These are phyloP conservation scores for Penaeus indicus DNA, from an alignment of 1,140 invertebrate species.

Conservation along the genomic window DNA sequence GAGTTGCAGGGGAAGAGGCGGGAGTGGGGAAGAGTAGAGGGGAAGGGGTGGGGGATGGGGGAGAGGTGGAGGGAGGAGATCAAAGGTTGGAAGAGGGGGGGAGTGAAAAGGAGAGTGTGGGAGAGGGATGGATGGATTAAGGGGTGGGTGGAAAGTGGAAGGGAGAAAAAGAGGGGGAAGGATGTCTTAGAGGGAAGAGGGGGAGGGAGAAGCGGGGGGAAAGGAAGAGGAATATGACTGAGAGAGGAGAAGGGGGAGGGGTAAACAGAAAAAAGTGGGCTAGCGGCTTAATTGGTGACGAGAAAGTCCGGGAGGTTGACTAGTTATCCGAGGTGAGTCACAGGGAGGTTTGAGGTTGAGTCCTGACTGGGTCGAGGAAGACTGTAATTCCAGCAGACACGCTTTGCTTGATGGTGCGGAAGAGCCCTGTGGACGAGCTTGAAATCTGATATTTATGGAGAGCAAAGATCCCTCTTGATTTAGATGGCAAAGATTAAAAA, in stretches of 20 bases:
- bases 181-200: neutral
- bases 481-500: too few relatives aligned
- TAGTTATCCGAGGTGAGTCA: neutral
- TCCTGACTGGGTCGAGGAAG: too few relatives aligned
- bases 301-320: neutral
- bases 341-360: too few relatives aligned
- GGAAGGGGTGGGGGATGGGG: too few relatives aligned
- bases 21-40: neutral
- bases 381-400: too few relatives aligned
- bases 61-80: too few relatives aligned
- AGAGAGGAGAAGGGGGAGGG: neutral
- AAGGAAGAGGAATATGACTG: neutral
- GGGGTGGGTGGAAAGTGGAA: neutral
- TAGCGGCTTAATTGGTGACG: neutral
- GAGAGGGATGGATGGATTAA: neutral
- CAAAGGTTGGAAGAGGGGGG: neutral
- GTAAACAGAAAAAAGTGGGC: neutral
- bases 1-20: neutral
- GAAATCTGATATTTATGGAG: too few relatives aligned
- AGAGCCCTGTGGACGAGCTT: too few relatives aligned
- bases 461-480: too few relatives aligned
- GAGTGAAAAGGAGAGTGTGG: neutral
- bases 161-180: neutral
- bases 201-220: neutral
- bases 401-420: too few relatives aligned